Evolutionary conservation across 2,888 invertebrate species (phyloP), one percentile per base, ranked within the genome.

Genomic region (Deilephila porcellus): DNA sequence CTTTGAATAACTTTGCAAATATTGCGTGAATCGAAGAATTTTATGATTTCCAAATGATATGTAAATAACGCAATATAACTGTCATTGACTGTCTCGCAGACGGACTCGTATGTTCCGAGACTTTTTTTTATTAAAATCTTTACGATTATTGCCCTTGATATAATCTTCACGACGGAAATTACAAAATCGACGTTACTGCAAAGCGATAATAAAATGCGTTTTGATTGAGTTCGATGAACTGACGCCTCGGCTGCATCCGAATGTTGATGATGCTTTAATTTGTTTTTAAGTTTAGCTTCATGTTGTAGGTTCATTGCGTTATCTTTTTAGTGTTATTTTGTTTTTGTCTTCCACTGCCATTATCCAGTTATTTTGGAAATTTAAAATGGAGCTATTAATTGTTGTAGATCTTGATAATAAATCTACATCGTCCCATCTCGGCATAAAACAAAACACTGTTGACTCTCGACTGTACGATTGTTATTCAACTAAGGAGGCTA

Each of bases 171-270:
- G 25, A 25, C 45, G 52, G 45, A 64, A 56, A 56, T 56, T 56
- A 64, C 67, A 20, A 67, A 67, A 52, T 67, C 45, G 52, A 25
- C 67, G 45, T 52, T 67, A 67, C 25, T 34, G 64, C 45, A 67
- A 67, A 52, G 52, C 45, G 67, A 67, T 67, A 52, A 6, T 67
- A 45, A 52, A 67, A 67, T 67, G 45, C 67, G 45, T 67, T 67
- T 67, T 67, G 67, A 67, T 67, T 67, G 52, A 52, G 67, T 67
- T 67, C 67, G 45, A 52, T 45, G 67, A 67, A 67, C 67, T 52
- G 25, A 25, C 64, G 45, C 11, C 67, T 67, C 67, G 67, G 20
- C 25, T 67, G 52, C 45, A 37, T 32, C 63, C 20, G 6, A 67
- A 52, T 25, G 64, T 64, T 37, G 67, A 52, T 67, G 52, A 52